These are phyloP conservation scores for Pantelozetes paolii DNA, from an alignment of 2,888 invertebrate genomes.

Conservation along the genomic window DNA sequence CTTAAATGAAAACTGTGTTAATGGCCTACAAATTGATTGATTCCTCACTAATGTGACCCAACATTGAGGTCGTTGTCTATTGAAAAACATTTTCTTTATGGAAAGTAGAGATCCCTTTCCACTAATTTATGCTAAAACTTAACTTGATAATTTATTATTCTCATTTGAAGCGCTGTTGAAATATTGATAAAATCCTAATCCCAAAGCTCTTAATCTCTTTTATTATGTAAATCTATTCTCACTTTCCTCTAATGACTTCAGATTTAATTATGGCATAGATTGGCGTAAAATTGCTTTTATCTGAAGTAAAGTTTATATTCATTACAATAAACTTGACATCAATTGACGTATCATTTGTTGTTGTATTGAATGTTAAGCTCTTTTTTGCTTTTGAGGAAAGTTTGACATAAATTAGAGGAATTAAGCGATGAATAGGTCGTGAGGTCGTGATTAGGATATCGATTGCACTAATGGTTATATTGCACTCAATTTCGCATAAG, in stretches of 20 bases:
- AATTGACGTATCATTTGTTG: background rate
- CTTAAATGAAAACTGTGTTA: constrained; percentile 12
- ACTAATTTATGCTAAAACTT: background rate
- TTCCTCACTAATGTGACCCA: background rate
- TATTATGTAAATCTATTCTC: background rate
- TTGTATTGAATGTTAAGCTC: background rate
- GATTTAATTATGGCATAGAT: background rate
- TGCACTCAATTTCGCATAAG: constrained; percentile 11
- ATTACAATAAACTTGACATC: constrained; percentile 1
- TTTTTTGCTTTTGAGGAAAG: background rate
- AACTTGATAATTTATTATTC: too few species aligned
- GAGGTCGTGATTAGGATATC: constrained; percentile 3
- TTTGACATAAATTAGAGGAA: background rate
- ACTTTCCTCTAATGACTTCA: background rate
- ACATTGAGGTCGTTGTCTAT: constrained; percentile 2
- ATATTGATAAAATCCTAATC: too few species aligned
- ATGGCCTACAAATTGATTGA: constrained; percentile 24
- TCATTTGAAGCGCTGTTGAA: too few species aligned
- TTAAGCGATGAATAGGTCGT: constrained; percentile 3
- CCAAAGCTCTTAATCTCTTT: background rate
- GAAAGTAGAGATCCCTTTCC: background rate
- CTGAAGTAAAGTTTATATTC: background rate
- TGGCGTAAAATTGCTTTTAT: background rate
- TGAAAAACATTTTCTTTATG: too few species aligned
- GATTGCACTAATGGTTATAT: constrained; percentile 6